Base-by-base conservation (phyloP, 2,888 invertebrate species). In the Chromoteleia sp. region DNA sequence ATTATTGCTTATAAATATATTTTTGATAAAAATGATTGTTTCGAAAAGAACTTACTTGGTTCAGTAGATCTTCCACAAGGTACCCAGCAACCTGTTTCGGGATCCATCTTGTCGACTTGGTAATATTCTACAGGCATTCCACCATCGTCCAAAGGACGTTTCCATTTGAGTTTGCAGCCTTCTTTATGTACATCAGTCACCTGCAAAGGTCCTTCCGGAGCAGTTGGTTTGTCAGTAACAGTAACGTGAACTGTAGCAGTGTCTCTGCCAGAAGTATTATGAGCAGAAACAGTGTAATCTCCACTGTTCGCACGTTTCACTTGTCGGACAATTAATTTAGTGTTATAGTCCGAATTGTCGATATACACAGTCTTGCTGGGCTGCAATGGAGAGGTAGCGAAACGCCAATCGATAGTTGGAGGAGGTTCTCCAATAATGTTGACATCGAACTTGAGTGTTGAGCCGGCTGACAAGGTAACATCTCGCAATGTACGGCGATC, bases 71-170 rank as follows among this genome's bases (percentile, higher is more conserved):
- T 94, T 14, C 96, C 97, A 88, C 97, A 97, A 0, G 97, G 97
- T 83, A 97, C 95, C 97, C 97, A 97, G 89, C 95, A 95, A 4
- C 97, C 97, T 63, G 97, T 97, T 87, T 96, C 96, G 0, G 96
- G 95, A 91, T 98, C 98, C 94, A 98, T 94, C 89, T 98, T 98
- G 91, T 99, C 99, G 54, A 99, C 95, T 91, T 98, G 96, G 93
- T 98, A 99, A 90, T 98, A 97, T 89, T 98, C 98, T 90, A 99
- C 97, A 30, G 98, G 98, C 82, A 95, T 94, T 25, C 98, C 98
- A 48, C 98, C 98, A 92, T 99, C 98, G 92, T 98, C 98, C 89
- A 95, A 95, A 0, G 98, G 98, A 59, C 98, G 94, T 92, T 98
- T 98, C 99, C 99, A 99, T 90, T 98, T 97, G 77, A 99, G 94